Evolutionary conservation across 2,888 invertebrate species (phyloP), one percentile per base, ranked within the genome.

Genomic region (Choristoneura rosaceana): DNA sequence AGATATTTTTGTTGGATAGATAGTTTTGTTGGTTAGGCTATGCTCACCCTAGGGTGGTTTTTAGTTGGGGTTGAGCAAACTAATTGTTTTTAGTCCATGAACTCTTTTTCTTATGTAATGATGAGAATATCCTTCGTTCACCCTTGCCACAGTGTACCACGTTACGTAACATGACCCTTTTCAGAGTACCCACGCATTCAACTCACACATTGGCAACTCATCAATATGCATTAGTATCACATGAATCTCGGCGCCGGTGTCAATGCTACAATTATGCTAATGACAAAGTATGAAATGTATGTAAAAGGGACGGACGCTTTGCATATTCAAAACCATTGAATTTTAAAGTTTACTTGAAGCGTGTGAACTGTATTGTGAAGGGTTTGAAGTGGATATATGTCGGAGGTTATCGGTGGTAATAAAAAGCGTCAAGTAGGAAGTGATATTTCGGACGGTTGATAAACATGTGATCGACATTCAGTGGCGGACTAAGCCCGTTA

Each of bases 221-320:
- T 63, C 38, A 69, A 60, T 69, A 73, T 69, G 64, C 60, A 73
- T 73, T 69, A 50, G 67, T 55, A 73, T 47, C 25, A 34, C 70
- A 74, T 71, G 71, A 74, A 74, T 70, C 71, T 45, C 45, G 55
- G 50, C 59, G 12, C 55, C 67, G 47, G 43, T 64, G 59, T 69
- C 73, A 73, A 68, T 73, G 59, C 50, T 60, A 58, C 68, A 59
- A 73, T 73, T 73, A 73, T 73, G 73, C 25, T 41, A 73, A 73
- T 73, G 64, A 33, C 41, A 69, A 73, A 73, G 63, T 69, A 73
- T 73, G 73, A 73, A 73, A 73, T 73, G 63, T 73, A 73, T 73
- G 73, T 69, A 73, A 73, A 64, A 73, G 73, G 73, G 64, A 59
- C 71, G 17, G 38, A 15, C 69, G 14, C 10, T 59, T n/a, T 68